Percentiles rank a stretch among this genome's conserved stretches.
These are phyloP conservation scores for Nanorana parkeri DNA, from an alignment of 2,113 vertebrate genomes.

Conservation along the genomic window DNA sequence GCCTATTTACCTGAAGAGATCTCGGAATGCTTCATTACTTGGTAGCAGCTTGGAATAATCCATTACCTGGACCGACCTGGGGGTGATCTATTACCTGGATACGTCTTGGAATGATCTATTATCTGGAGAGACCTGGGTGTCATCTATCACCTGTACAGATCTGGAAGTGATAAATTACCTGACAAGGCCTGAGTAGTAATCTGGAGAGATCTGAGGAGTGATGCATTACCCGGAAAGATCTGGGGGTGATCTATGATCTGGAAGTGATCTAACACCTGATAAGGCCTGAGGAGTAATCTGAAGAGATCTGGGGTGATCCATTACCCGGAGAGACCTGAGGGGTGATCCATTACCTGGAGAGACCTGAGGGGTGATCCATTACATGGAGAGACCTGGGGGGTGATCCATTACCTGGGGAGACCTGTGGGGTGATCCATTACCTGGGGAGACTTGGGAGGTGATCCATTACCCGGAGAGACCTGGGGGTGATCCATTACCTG, in stretches of 20 bases:
- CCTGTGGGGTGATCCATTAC: too few relatives aligned
- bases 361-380: not conserved
- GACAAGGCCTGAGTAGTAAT: not conserved
- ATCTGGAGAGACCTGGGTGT: not conserved
- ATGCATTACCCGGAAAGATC: not conserved
- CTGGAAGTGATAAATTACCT: too few relatives aligned
- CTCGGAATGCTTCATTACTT: too few relatives aligned
- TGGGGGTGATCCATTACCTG: not conserved
- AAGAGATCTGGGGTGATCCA: not conserved
- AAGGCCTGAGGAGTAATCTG: not conserved
- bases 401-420: not conserved
- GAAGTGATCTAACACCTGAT: not conserved
- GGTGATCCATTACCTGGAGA: not conserved
- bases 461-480: not conserved
- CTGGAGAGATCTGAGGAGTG: too few relatives aligned
- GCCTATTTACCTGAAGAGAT: not conserved
- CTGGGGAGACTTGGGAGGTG: too few relatives aligned
- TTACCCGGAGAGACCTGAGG: not conserved
- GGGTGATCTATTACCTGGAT: not conserved
- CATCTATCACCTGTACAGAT: not conserved
- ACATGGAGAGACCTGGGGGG: not conserved
- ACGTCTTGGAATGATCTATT: not conserved
- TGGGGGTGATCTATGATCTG: not conserved
- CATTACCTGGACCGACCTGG: not conserved
- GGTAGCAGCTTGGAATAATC: too few relatives aligned